Evolutionary conservation across 2,888 invertebrate species (phyloP).

Genomic region (Noctua fimbriata): DNA sequence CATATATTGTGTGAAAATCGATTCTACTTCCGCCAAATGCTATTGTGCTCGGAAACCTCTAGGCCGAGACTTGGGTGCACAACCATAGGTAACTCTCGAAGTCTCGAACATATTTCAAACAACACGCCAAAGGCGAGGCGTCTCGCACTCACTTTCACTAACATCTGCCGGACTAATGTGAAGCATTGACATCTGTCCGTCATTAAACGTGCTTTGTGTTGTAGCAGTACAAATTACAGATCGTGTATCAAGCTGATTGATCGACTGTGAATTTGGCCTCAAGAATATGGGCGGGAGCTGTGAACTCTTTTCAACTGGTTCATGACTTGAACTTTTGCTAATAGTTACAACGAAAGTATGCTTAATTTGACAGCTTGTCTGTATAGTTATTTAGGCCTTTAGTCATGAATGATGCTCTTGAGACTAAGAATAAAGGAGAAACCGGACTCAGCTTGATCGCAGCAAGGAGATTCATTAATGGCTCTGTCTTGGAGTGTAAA

Average conservation of each 20-base stretch:
- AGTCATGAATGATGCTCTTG: neutral
- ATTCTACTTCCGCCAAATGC: neutral
- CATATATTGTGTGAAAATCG: neutral
- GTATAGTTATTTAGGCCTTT: neutral
- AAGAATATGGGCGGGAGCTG: neutral
- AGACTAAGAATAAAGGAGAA: neutral
- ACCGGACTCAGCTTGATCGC: neutral
- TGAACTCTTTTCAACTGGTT: neutral
- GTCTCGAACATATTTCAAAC: neutral
- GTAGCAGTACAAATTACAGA: constrained; percentile 22
- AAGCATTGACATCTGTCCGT: constrained; percentile 16
- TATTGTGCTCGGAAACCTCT: neutral
- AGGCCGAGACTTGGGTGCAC: neutral
- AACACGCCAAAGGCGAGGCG: neutral
- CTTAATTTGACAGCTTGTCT: neutral
- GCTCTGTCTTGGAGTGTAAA: too few relatives aligned
- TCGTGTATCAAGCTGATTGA: constrained; percentile 14
- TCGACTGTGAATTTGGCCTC: constrained; percentile 1
- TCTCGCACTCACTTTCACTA: constrained; percentile 37
- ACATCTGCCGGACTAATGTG: constrained; percentile 20
- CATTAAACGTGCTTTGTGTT: constrained; percentile 14
- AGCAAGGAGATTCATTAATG: too few relatives aligned
- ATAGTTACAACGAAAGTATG: neutral
- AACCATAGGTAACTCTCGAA: constrained; percentile 1
- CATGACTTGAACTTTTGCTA: neutral